These are phyloP conservation scores for Mormyrops attenuatus DNA, from an alignment of 2,797 vertebrate genomes.

Conservation along the genomic window DNA sequence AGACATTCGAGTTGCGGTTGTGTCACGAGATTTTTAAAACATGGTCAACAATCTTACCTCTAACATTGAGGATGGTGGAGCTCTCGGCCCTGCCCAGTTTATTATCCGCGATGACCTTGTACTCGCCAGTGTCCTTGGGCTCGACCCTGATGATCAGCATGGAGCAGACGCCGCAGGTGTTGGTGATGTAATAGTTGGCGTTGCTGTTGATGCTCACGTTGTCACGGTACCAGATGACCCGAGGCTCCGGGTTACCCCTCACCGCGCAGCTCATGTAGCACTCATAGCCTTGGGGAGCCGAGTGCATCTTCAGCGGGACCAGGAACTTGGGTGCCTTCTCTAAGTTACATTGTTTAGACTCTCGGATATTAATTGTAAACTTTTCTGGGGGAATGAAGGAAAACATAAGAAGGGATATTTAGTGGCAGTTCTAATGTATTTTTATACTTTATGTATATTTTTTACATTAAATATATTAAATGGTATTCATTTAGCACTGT, in stretches of 20 bases:
- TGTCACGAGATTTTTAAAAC: neutral
- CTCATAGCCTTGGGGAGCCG: constrained; percentile 76
- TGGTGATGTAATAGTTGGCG: constrained; percentile 69
- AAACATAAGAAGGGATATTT: neutral
- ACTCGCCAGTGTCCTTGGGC: constrained; percentile 71
- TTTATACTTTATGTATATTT: neutral
- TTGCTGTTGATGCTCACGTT: constrained; percentile 70
- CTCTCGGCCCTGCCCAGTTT: constrained; percentile 64
- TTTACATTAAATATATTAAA: neutral
- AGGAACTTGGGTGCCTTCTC: constrained; percentile 71
- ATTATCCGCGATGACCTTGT: constrained; percentile 74
- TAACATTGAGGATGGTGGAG: constrained; percentile 72
- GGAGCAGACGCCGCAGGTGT: constrained; percentile 85
- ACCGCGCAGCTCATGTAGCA: constrained; percentile 88
- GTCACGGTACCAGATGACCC: constrained; percentile 80
- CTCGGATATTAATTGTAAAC: constrained; percentile 53
- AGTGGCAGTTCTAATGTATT: neutral
- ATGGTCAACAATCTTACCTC: constrained; percentile 55
- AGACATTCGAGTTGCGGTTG: neutral
- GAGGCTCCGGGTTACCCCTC: constrained; percentile 71
- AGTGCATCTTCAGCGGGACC: constrained; percentile 73
- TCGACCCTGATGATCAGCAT: constrained; percentile 72
- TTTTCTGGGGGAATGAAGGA: constrained; percentile 57
- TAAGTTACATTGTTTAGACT: constrained; percentile 58
- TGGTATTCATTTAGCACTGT: neutral